Evolutionary conservation across 2,113 vertebrate genomes (phyloP).

Genomic region (Dissostichus mawsoni): DNA sequence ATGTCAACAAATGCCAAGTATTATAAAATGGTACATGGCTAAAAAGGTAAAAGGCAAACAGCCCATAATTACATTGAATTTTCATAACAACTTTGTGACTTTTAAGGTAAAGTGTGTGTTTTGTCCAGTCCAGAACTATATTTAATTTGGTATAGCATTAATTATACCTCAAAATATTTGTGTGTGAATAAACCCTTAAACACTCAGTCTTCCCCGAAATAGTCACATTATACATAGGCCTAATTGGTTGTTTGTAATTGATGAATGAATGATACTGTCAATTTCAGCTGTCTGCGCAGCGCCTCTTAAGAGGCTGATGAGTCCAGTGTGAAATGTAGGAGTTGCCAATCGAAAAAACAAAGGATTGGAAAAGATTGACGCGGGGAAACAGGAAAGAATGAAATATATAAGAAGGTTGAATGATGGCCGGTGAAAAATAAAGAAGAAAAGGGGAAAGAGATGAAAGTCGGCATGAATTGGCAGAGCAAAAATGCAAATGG

Average conservation of each 20-base stretch:
- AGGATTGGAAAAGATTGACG: slow-evolving; percentile 1
- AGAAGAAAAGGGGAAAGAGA: slow-evolving; percentile 42
- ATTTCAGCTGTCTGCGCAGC: neutral
- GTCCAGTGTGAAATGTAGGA: slow-evolving; percentile 40
- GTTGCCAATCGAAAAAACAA: slow-evolving; percentile 11
- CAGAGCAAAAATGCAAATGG: slow-evolving; percentile 75
- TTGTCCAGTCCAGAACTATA: no score
- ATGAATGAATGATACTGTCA: neutral
- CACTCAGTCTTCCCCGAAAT: neutral
- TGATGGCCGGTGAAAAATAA: slow-evolving; percentile 36
- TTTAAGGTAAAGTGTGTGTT: neutral
- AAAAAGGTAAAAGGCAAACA: neutral
- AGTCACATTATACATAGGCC: neutral
- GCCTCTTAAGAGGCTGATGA: slow-evolving; percentile 7
- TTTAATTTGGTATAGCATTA: neutral
- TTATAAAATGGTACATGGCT: no score
- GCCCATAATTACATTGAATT: neutral
- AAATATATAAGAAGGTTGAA: slow-evolving; percentile 35
- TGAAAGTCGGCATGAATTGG: slow-evolving; percentile 58
- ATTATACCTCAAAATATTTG: neutral
- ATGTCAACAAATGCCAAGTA: neutral
- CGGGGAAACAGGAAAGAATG: neutral
- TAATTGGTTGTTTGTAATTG: neutral
- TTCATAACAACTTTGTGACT: neutral
- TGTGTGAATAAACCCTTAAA: neutral